phyloP scores from a whole-genome alignment of 1,140 invertebrate species.

The Papilio aristodemus region DNA sequence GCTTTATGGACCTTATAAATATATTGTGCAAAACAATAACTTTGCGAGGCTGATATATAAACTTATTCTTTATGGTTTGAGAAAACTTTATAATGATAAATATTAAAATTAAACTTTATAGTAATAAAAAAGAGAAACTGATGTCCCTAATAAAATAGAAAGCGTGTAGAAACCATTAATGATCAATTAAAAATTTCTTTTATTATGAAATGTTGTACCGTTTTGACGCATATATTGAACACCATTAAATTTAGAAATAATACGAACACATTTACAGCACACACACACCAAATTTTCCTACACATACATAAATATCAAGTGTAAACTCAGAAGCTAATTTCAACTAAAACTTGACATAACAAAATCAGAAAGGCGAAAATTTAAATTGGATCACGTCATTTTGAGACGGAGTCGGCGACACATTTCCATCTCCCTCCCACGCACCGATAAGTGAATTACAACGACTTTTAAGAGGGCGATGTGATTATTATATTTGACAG shows the following conservation, averaged over 20 bases:
- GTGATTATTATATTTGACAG: constrained; percentile 76
- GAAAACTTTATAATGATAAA: too few species aligned
- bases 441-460: constrained; percentile 46
- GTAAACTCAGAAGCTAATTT: constrained; percentile 40
- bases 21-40: neutral
- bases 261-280: neutral
- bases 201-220: too few species aligned
- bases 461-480: constrained; percentile 54
- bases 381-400: constrained; percentile 70
- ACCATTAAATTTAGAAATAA: too few species aligned
- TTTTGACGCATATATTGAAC: too few species aligned
- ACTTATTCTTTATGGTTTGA: too few species aligned
- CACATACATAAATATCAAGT: neutral
- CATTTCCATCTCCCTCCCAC: constrained; percentile 47
- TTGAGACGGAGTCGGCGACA: constrained; percentile 39
- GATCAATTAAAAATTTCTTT: too few species aligned
- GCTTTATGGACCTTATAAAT: constrained; percentile 24
- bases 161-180: too few species aligned
- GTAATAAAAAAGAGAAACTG: too few species aligned
- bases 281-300: neutral
- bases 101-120: too few species aligned
- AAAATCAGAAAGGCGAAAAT: constrained; percentile 66
- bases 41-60: neutral
- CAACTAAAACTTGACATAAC: constrained; percentile 58
- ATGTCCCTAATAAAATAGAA: too few species aligned